Evolutionary conservation across 2,797 vertebrate species (phyloP), one percentile per base, ranked within the genome.

Genomic region (Mareca strepera): DNA sequence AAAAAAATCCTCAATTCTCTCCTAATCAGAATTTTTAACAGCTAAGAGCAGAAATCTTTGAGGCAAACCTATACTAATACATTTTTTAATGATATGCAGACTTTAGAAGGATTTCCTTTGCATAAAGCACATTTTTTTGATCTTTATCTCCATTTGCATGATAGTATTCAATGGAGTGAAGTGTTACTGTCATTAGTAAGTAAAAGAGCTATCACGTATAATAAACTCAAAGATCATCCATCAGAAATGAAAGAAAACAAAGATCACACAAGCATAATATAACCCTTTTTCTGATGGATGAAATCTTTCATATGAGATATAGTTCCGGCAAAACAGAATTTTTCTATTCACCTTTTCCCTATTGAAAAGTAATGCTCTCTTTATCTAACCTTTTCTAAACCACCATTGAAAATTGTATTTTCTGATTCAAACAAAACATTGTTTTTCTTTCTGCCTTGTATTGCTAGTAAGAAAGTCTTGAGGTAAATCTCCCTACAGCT

Each of bases 401-500:
- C 97, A 97, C 97, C 98, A 98, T 97, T 98, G 98, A 98, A 99
- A 99, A 98, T 98, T 98, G 97, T 92, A 96, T 94, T 98, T 98
- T 97, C 93, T 90, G 94, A 97, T 97, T 97, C 84, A 98, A 98
- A 96, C 98, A 98, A 98, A 98, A 98, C 97, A 97, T 95, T 97
- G 98, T 98, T 98, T 99, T 98, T 98, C 98, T 93, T 99, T 98
- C 98, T 98, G 98, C 98, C 98, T 98, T 98, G 98, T 98, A 98
- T 96, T 98, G 98, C 98, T 98, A 99, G 98, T 99, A 98, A 98
- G 98, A 98, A 98, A 99, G 98, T 98, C 98, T 98, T 97, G 98
- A 99, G 98, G 98, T 98, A 99, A 99, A 98, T 99, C 98, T 98
- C 98, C 96, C 98, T 98, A 98, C 98, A 98, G 98, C 98, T 99